Percentiles rank a stretch among this genome's conserved stretches.
Evolutionary conservation across 2,113 vertebrate genomes (phyloP).

Genomic region (Uria lomvia): DNA sequence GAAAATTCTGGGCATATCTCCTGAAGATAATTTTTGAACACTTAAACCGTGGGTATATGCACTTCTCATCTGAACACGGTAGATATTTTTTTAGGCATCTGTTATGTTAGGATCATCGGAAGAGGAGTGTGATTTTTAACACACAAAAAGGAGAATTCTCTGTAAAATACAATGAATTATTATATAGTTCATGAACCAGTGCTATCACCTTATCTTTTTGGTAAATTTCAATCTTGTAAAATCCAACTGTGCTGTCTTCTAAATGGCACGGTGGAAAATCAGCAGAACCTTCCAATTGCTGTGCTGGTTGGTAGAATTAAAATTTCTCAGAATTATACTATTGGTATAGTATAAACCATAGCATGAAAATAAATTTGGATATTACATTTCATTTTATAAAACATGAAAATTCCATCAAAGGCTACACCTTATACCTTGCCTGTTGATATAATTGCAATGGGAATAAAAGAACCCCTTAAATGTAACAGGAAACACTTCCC

Average conservation of each 20-base stretch:
- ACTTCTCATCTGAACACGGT: background rate
- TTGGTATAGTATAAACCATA: background rate
- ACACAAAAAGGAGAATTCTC: background rate
- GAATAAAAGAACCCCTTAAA: background rate
- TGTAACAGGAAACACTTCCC: background rate
- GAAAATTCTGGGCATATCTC: background rate
- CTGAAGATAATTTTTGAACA: background rate
- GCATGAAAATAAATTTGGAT: background rate
- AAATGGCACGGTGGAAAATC: background rate
- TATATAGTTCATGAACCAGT: background rate
- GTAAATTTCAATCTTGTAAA: background rate
- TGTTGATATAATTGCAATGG: background rate
- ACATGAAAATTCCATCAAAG: background rate
- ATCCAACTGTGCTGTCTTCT: background rate
- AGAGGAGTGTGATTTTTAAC: background rate
- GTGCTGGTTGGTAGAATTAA: background rate
- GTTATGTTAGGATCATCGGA: background rate
- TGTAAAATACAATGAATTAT: background rate
- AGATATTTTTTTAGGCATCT: background rate
- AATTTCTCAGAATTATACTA: background rate
- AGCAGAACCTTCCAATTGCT: background rate
- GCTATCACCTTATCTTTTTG: background rate
- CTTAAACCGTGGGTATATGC: background rate
- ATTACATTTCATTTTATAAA: background rate
- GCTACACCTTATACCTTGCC: background rate